Base-by-base conservation (phyloP, 2,888 invertebrate genomes). In the Himalopsyche anomala region DNA sequence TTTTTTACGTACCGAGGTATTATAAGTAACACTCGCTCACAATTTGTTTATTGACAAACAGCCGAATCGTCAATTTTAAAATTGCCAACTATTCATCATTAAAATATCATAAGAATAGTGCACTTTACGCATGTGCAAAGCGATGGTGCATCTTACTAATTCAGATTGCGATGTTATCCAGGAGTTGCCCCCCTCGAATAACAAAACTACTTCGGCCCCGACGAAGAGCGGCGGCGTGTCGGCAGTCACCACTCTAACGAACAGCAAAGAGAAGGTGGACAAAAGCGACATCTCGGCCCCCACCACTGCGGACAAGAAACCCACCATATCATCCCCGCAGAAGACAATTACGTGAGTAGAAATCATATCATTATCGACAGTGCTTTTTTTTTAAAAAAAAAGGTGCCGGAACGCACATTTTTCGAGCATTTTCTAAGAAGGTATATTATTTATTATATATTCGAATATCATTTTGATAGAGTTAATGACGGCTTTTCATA, bases 141-240 rank as follows among this genome's bases (percentile, higher is more conserved):
- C 8, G 5, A 15, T 5, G 3, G 5, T 74, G 5, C 74, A 15
- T 12, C n/a, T 28, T 38, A 15, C 80, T 80, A 38, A 80, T 80
- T n/a, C 17, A 40, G 17, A 12, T 80, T 42, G 42, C 42, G n/a
- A 36, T 19, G 45, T 74, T 17, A 83, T 89, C 87, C 90, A 93
- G 93, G 93, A 93, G 89, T 90, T 93, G 88, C 93, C 93, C 62
- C 93, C 93, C 74, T 92, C 92, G 90, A 92, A 92, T 91, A 93
- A 92, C 89, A 89, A 88, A 82, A 51, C 87, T 11, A 81, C 90
- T 79, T 90, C 89, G 89, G 89, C 89, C 91, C 91, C 88, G 85
- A 90, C 81, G 89, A 90, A 89, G 90, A 86, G 86, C 80, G 80
- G 79, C 90, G 89, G 91, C 87, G 89, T 90, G 84, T 89, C 90